Percentiles rank a stretch among this genome's conserved stretches.
Conservation (phyloP, 2,797 vertebrate genomes). For the Dendrocincla fuliginosa region DNA sequence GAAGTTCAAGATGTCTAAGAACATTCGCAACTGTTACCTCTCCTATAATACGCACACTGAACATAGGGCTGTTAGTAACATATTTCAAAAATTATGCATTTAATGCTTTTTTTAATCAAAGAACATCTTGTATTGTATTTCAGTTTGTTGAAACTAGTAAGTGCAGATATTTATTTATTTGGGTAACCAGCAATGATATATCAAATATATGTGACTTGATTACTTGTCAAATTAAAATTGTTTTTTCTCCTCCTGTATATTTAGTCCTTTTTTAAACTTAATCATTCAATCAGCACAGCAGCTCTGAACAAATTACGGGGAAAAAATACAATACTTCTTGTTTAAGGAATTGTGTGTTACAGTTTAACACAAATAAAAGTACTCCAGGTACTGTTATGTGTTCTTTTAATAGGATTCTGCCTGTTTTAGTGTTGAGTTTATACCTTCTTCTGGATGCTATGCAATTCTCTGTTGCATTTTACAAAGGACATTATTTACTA, state of each 20-base stretch:
- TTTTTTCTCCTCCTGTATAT: background rate
- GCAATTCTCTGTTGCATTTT: background rate
- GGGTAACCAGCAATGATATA: background rate
- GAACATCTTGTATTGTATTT: background rate
- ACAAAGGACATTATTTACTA: background rate
- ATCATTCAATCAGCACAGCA: background rate
- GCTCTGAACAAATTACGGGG: background rate
- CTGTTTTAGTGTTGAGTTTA: background rate
- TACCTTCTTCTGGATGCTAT: background rate
- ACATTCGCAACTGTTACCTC: background rate
- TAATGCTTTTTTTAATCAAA: background rate
- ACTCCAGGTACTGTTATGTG: fast-evolving
- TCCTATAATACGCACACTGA: background rate
- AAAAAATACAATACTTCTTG: background rate
- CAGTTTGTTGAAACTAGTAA: background rate
- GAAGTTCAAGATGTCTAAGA: background rate
- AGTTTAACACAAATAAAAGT: background rate
- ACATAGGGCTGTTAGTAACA: background rate
- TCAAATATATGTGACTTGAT: background rate
- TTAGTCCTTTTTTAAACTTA: background rate
- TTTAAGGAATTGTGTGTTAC: background rate
- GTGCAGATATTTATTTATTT: background rate
- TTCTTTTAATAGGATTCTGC: background rate
- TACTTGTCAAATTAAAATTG: background rate
- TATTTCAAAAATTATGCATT: background rate